A percentile compares a stretch with the other conserved stretches of the same genome.
phyloP scores from a whole-genome alignment of 2,113 vertebrate species.

The Thryonomys swinderianus region DNA sequence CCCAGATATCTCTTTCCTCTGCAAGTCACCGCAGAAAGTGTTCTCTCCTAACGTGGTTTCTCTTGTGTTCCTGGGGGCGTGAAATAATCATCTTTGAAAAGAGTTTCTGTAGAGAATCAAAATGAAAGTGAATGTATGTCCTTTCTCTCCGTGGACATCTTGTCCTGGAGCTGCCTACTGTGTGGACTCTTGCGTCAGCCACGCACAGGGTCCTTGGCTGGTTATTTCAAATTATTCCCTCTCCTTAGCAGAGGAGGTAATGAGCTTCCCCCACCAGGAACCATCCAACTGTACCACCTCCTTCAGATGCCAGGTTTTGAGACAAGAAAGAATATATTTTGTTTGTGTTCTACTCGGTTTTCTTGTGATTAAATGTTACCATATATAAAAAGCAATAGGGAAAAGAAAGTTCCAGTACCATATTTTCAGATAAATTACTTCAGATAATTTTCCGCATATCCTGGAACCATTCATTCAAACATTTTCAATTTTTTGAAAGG shows the following conservation, averaged over 20 bases:
- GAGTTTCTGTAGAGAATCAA: not conserved
- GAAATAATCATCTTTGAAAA: slow-evolving; percentile 33
- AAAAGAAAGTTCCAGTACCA: not conserved
- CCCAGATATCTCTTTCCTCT: not conserved
- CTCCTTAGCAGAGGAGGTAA: not conserved
- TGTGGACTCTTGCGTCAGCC: not conserved
- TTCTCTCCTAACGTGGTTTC: accelerated
- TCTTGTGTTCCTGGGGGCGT: not conserved
- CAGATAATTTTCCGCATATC: not conserved
- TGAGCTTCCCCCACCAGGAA: not conserved
- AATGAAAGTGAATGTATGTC: slow-evolving; percentile 79
- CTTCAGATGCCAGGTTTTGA: not conserved
- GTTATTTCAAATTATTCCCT: not conserved
- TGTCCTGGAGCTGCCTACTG: not conserved
- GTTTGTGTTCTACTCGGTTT: not conserved
- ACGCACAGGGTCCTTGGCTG: accelerated
- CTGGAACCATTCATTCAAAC: not conserved
- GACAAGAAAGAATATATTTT: not conserved
- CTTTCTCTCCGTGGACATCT: not conserved
- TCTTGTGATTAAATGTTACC: not conserved
- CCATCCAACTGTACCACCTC: not conserved
- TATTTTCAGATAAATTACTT: not conserved
- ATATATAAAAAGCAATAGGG: not conserved
- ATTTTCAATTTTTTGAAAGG: not conserved
- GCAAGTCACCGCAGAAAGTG: accelerated